Evolutionary conservation across 53 echinoderm and acorn worm genomes (phyloP).

Genomic region (Apostichopus leukothele): DNA sequence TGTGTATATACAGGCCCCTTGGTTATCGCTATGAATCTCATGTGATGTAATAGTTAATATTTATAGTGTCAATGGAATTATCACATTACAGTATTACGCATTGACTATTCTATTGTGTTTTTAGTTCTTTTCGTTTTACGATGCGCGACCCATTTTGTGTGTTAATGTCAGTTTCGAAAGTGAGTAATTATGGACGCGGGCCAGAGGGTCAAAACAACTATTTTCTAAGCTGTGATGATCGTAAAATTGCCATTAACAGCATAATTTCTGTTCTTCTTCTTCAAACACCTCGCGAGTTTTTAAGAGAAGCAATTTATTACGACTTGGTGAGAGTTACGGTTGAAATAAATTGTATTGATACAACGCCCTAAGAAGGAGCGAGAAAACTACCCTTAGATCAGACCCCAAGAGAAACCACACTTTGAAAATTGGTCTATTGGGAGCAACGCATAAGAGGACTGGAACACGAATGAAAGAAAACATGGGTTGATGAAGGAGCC

Average conservation of each 20-base stretch:
- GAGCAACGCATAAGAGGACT: background rate
- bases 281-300: slow-evolving; percentile 25
- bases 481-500: slow-evolving; percentile 2
- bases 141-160: background rate
- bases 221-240: background rate
- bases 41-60: background rate
- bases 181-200: slow-evolving; percentile 12
- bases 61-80: background rate
- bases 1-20: no score
- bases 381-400: background rate
- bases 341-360: slow-evolving; percentile 17
- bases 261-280: slow-evolving; percentile 16
- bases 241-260: slow-evolving; percentile 32
- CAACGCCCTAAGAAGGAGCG: background rate
- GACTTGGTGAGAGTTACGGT: slow-evolving; percentile 3
- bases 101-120: background rate
- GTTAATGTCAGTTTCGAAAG: slow-evolving; percentile 14
- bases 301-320: slow-evolving; percentile 13
- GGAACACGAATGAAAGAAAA: background rate
- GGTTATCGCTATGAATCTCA: no score
- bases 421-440: slow-evolving; percentile 30
- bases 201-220: slow-evolving; percentile 23
- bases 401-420: slow-evolving; percentile 23
- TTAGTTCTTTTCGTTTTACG: background rate
- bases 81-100: background rate